A percentile compares a stretch with the other conserved stretches of the same genome.
phyloP scores from a whole-genome alignment of 37 sponge, comb jelly and placozoan species.

The Halisarca cf. caerulea region DNA sequence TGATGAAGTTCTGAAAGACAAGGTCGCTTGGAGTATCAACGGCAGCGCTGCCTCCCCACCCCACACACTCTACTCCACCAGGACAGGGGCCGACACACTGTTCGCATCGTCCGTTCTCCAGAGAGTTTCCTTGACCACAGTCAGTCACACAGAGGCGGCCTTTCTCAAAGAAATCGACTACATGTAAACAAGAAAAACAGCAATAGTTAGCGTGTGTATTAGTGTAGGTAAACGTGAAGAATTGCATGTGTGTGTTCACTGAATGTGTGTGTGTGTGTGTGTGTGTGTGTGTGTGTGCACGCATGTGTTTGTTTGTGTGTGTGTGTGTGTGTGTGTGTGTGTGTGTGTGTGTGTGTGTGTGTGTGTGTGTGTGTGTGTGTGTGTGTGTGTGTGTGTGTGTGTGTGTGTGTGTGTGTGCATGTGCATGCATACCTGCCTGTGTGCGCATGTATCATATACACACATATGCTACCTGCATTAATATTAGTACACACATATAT shows the following conservation, averaged over 20 bases:
- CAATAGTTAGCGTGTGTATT: too few relatives aligned
- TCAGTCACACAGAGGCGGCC: neutral
- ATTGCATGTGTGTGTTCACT: neutral
- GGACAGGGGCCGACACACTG: slow-evolving; percentile 1
- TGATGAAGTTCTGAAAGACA: neutral
- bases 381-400: too few relatives aligned
- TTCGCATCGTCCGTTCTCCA: neutral
- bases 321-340: slow-evolving; percentile 32
- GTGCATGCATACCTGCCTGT: too few relatives aligned
- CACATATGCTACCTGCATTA: too few relatives aligned
- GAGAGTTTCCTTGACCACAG: neutral
- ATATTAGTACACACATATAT: too few relatives aligned
- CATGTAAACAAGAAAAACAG: neutral
- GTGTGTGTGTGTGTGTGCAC: slow-evolving; percentile 19
- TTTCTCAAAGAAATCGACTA: neutral
- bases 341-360: slow-evolving; percentile 25
- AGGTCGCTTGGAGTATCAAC: neutral
- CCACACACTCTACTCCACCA: neutral
- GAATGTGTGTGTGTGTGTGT: neutral
- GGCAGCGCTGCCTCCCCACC: neutral
- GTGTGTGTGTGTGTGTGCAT: too few relatives aligned
- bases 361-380: slow-evolving; percentile 17
- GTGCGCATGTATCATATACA: too few relatives aligned
- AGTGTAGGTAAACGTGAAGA: too few relatives aligned
- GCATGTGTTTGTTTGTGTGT: slow-evolving; percentile 18